Percentiles rank a stretch among this genome's conserved stretches.
These are phyloP conservation scores for Trachelus tabidus DNA, from an alignment of 2,888 invertebrate species.

Conservation along the genomic window DNA sequence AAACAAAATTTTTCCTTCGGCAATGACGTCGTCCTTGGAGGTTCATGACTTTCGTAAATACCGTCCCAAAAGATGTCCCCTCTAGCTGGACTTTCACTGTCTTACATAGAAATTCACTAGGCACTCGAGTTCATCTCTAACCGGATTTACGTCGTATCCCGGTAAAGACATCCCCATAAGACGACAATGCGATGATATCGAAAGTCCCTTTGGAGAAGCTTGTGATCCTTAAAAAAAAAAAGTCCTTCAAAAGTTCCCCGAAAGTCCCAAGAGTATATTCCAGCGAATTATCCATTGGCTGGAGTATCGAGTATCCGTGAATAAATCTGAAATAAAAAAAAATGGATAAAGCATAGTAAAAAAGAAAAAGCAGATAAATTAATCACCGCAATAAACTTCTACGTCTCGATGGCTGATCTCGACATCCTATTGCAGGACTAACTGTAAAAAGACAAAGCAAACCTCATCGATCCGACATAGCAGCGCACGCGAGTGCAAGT, in stretches of 20 bases:
- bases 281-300: background rate
- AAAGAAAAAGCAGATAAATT: background rate
- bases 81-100: slow-evolving; percentile 26
- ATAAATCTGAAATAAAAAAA: background rate
- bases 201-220: background rate
- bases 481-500: background rate
- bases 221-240: background rate
- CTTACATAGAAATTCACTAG: background rate
- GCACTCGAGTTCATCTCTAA: background rate
- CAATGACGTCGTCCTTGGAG: slow-evolving; percentile 30
- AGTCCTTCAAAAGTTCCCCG: background rate
- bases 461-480: background rate
- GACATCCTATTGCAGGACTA: background rate
- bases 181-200: background rate
- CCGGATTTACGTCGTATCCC: background rate
- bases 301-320: background rate
- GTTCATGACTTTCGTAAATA: slow-evolving; percentile 45
- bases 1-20: slow-evolving; percentile 34
- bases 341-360: background rate
- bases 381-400: background rate
- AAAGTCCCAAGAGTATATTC: background rate
- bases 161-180: background rate
- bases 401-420: background rate
- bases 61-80: slow-evolving; percentile 19
- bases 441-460: background rate